A percentile compares a stretch with the other conserved stretches of the same genome.
Conservation (phyloP, 2,888 invertebrate species). For the Trilocha varians region DNA sequence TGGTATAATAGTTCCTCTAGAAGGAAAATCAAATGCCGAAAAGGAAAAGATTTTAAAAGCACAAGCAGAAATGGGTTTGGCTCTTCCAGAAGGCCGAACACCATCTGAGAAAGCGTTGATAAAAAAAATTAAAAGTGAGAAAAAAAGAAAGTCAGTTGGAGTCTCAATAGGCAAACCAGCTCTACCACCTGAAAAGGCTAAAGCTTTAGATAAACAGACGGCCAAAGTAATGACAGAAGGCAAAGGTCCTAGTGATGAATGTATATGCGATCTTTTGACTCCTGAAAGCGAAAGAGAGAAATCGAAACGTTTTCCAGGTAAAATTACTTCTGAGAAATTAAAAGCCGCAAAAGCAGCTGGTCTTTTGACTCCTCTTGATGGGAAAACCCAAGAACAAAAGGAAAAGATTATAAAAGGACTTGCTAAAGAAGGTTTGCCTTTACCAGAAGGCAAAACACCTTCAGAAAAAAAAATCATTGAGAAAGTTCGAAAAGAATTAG, state of each 20-base stretch:
- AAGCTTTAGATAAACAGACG: constrained; percentile 11
- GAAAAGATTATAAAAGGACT: constrained; percentile 25
- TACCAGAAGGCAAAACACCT: constrained; percentile 19
- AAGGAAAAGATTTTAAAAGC: constrained; percentile 21
- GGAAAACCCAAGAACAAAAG: constrained; percentile 25
- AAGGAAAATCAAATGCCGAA: constrained; percentile 20
- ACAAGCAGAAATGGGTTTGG: constrained; percentile 18
- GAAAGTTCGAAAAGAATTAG: constrained; percentile 17
- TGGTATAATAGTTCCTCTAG: constrained; percentile 21
- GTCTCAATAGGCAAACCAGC: background rate
- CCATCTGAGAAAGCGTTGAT: constrained; percentile 19
- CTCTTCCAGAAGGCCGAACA: constrained; percentile 24
- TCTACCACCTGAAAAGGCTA: constrained; percentile 10
- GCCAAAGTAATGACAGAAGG: constrained; percentile 21
- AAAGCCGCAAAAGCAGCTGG: constrained; percentile 19
- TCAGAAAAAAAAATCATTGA: constrained; percentile 17
- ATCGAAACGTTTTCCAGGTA: constrained; percentile 17
- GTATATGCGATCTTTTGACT: constrained; percentile 21
- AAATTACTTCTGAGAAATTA: constrained; percentile 20
- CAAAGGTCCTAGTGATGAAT: constrained; percentile 23
- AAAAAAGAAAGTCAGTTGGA: background rate
- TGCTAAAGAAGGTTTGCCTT: constrained; percentile 13
- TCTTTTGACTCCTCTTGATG: constrained; percentile 22
- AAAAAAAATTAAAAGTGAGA: constrained; percentile 7
- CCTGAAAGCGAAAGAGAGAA: constrained; percentile 15